Evolutionary conservation across 1,140 invertebrate species (phyloP).

Genomic region (Trichonephila clavata): DNA sequence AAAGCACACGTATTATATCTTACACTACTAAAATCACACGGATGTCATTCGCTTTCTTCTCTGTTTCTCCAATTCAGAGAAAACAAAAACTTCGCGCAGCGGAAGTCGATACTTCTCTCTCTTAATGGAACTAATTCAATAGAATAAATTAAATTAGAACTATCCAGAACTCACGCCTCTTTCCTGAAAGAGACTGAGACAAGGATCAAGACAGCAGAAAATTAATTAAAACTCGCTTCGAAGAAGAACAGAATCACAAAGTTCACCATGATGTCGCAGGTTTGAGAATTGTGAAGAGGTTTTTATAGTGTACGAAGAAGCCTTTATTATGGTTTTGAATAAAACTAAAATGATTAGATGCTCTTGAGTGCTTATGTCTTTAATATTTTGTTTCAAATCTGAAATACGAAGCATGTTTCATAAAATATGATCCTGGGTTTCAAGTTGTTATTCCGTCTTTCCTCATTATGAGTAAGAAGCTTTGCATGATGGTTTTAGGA

Average conservation of each 20-base stretch:
- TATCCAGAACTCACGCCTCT: neutral
- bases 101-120: conserved; percentile 5
- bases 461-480: too few relatives aligned
- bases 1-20: neutral
- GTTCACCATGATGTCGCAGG: neutral
- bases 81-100: neutral
- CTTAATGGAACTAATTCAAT: conserved; percentile 28
- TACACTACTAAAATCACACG: neutral
- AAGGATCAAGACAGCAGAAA: neutral
- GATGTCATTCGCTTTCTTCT: neutral
- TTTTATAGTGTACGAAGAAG: neutral
- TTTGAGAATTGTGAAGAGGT: neutral
- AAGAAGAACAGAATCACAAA: neutral
- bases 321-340: neutral
- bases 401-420: neutral
- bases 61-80: neutral
- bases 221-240: conserved; percentile 1
- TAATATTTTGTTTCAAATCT: too few relatives aligned
- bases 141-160: conserved; percentile 42
- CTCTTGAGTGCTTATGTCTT: neutral
- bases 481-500: too few relatives aligned
- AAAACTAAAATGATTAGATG: neutral
- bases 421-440: neutral
- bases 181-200: neutral
- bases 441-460: neutral